A percentile compares a stretch with the other conserved stretches of the same genome.
These are phyloP conservation scores for Perdita meconis DNA, from an alignment of 2,888 invertebrate species.

Conservation along the genomic window DNA sequence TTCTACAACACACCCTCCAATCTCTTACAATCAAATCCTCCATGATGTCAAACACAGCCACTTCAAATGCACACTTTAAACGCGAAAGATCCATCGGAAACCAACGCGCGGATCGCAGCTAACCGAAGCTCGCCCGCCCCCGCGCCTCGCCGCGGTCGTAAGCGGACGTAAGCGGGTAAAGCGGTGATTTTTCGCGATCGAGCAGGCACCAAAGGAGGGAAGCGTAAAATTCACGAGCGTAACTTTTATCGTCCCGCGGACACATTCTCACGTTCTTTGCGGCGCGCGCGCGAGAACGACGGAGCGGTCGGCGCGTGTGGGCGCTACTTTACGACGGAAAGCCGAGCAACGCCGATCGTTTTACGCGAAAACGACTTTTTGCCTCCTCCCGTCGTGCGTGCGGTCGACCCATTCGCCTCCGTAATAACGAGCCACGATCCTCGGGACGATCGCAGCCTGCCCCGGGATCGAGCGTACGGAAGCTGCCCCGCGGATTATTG, in stretches of 20 bases:
- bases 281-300: conserved; percentile 31
- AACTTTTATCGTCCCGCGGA: conserved; percentile 73
- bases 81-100: not conserved
- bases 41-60: too few species aligned
- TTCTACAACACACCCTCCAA: too few species aligned
- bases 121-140: conserved; percentile 9
- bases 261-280: conserved; percentile 75
- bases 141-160: conserved; percentile 17
- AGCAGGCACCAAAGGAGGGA: conserved; percentile 35
- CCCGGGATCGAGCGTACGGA: conserved; percentile 56
- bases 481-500: conserved; percentile 64
- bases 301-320: conserved; percentile 67
- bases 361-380: conserved; percentile 76
- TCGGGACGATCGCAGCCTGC: conserved; percentile 22
- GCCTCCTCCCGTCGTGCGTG: conserved; percentile 65
- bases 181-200: conserved; percentile 45
- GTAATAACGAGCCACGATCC: conserved; percentile 67
- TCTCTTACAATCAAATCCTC: too few species aligned
- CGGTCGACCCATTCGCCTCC: conserved; percentile 69
- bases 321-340: conserved; percentile 77
- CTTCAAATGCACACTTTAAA: too few species aligned
- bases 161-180: conserved; percentile 6
- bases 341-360: conserved; percentile 73
- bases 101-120: not conserved
- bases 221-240: conserved; percentile 72